These are phyloP conservation scores for Podarcis raffonei DNA, from an alignment of 2,113 vertebrate species.

Conservation along the genomic window DNA sequence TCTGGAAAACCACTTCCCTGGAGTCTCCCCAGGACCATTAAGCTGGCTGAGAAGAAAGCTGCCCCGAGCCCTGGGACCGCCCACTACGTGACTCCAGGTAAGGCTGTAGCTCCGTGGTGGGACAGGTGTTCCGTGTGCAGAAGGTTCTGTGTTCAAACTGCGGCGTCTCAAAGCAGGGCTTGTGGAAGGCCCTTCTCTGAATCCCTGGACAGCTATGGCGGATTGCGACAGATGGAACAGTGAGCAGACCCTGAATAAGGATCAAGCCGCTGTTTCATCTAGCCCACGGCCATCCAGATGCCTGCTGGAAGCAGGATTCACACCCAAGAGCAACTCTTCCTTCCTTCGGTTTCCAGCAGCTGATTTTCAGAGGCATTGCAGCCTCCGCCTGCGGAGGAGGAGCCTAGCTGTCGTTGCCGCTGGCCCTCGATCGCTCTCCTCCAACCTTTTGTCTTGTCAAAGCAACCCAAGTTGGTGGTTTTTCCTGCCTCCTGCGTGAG, in stretches of 20 bases:
- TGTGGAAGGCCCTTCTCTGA: neutral
- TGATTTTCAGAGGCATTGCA: neutral
- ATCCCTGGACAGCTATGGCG: neutral
- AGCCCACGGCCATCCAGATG: too few species aligned
- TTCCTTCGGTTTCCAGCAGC: too few species aligned
- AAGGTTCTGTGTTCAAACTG: neutral
- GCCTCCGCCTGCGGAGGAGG: too few species aligned
- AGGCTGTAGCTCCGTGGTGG: neutral
- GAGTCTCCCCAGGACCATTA: neutral
- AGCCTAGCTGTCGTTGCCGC: too few species aligned
- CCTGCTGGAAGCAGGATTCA: too few species aligned
- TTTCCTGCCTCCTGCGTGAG: too few species aligned
- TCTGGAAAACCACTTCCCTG: neutral
- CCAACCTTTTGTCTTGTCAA: too few species aligned
- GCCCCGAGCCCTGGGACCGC: neutral
- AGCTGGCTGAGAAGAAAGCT: neutral
- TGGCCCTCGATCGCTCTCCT: too few species aligned
- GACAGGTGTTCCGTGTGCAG: neutral
- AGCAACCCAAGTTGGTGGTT: too few species aligned
- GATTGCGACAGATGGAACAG: neutral
- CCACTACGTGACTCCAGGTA: neutral
- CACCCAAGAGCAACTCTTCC: too few species aligned
- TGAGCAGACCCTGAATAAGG: neutral
- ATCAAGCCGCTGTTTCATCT: neutral
- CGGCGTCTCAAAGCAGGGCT: neutral